Evolutionary conservation across 2,888 invertebrate species (phyloP).

Genomic region (Dexiosoma caninum): DNA sequence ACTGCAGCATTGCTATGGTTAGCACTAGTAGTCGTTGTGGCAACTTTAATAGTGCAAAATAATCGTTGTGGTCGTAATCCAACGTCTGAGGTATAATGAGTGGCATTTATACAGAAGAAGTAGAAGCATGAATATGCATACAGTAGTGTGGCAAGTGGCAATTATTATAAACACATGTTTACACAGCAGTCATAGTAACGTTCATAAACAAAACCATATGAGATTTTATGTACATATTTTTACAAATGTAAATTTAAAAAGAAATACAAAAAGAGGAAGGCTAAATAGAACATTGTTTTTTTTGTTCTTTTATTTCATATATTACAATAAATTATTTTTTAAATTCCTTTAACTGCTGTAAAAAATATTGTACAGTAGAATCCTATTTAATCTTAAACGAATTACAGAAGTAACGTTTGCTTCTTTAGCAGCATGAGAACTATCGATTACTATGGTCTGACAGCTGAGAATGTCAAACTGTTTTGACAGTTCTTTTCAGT

Average conservation of each 20-base stretch:
- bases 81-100: conserved; percentile 17
- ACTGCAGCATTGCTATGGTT: background rate
- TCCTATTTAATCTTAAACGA: too few relatives aligned
- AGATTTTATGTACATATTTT: conserved; percentile 37
- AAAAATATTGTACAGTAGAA: too few relatives aligned
- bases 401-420: too few relatives aligned
- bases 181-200: conserved; percentile 6
- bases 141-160: conserved; percentile 4
- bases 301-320: background rate
- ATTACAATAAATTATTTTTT: too few relatives aligned
- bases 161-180: conserved; percentile 3
- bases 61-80: conserved; percentile 1
- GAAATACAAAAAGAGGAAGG: too few relatives aligned
- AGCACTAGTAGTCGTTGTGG: background rate
- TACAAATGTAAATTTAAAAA: background rate
- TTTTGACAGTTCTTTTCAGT: too few relatives aligned
- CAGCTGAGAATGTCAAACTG: too few relatives aligned
- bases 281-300: too few relatives aligned
- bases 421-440: too few relatives aligned
- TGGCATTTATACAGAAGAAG: conserved; percentile 5
- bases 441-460: too few relatives aligned
- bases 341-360: too few relatives aligned
- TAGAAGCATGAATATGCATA: background rate
- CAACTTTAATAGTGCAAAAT: background rate
- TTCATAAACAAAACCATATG: conserved; percentile 41